phyloP scores from a whole-genome alignment of 1,140 invertebrate species.

The Aphaenogaster ashmeadi region DNA sequence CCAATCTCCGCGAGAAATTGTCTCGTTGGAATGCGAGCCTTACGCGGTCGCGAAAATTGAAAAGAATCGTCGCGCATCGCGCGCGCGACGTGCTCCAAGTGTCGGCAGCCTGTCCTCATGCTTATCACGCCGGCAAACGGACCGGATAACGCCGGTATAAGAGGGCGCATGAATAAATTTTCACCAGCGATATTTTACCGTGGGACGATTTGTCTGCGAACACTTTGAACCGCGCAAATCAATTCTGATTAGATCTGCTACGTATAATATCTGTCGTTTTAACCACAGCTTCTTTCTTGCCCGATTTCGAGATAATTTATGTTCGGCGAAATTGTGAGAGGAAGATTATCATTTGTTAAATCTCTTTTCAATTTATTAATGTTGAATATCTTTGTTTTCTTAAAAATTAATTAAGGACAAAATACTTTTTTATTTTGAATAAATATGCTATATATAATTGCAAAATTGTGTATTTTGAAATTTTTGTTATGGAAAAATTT shows the following conservation, averaged over 20 bases:
- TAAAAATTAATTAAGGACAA: background rate
- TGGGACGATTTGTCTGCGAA: background rate
- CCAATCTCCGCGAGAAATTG: conserved; percentile 68
- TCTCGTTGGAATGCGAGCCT: conserved; percentile 72
- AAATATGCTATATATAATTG: background rate
- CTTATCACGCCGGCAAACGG: background rate
- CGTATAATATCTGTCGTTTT: background rate
- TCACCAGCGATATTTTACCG: background rate
- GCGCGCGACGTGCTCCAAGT: conserved; percentile 58
- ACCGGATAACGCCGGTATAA: conserved; percentile 37
- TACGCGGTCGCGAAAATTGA: conserved; percentile 68
- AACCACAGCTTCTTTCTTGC: background rate
- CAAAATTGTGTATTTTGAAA: background rate
- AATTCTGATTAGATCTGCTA: conserved; percentile 31
- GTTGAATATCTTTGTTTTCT: background rate
- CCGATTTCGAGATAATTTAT: background rate
- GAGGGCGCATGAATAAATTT: conserved; percentile 42
- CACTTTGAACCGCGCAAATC: background rate
- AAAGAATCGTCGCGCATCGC: conserved; percentile 59
- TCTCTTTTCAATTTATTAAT: background rate
- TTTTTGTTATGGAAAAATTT: background rate
- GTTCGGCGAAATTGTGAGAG: background rate
- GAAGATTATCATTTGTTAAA: background rate
- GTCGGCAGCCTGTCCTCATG: conserved; percentile 26
- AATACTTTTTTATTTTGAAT: background rate